These are phyloP conservation scores for Glaucopsyche alexis DNA, from an alignment of 2,888 invertebrate genomes.

Conservation along the genomic window DNA sequence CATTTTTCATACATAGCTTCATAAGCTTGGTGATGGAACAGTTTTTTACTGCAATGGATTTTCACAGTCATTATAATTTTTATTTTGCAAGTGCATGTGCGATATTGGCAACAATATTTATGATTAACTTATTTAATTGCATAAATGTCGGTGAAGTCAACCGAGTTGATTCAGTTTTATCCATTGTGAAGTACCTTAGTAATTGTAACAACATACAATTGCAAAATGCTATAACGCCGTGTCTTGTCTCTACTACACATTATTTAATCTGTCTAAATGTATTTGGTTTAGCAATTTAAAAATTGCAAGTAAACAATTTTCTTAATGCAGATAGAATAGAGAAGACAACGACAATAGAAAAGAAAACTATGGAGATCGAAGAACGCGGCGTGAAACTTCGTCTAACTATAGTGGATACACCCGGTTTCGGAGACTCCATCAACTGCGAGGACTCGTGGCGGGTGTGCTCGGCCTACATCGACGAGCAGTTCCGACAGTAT, in stretches of 20 bases:
- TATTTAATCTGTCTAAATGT: no score
- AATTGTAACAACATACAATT: not conserved
- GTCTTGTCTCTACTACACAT: not conserved
- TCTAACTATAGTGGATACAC: conserved; percentile 96
- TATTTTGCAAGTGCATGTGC: not conserved
- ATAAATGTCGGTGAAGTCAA: not conserved
- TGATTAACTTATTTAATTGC: conserved; percentile 12
- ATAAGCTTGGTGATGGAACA: no score
- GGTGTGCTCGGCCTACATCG: conserved; percentile 94
- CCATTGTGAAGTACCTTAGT: not conserved
- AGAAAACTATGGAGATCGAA: conserved; percentile 96
- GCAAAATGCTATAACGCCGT: not conserved
- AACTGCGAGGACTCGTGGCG: conserved; percentile 97
- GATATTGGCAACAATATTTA: conserved; percentile 1
- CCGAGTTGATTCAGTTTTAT: not conserved
- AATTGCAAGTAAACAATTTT: not conserved
- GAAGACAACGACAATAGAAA: conserved; percentile 86
- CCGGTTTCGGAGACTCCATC: conserved; percentile 96
- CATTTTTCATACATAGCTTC: no score
- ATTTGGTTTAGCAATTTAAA: no score
- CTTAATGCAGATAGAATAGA: conserved; percentile 78
- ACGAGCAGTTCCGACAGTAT: conserved; percentile 91
- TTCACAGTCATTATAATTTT: not conserved
- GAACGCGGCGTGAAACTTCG: conserved; percentile 94
- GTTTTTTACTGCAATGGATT: no score